Conservation (phyloP, 2,797 vertebrate species). For the Antennarius maculatus region DNA sequence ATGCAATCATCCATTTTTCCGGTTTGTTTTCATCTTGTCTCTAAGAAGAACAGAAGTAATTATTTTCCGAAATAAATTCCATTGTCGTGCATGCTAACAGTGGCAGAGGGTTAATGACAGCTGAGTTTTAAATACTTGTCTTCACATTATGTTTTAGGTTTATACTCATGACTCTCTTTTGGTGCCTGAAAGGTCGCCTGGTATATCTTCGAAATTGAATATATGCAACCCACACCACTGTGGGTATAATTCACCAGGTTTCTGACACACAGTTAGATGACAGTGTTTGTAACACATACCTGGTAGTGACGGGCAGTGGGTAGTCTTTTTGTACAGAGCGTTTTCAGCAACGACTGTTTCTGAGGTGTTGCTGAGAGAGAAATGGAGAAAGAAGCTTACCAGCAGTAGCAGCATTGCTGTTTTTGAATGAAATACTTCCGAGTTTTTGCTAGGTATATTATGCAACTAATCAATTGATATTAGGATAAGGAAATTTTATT, state of each 20-base stretch:
- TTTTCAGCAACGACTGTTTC: constrained; percentile 34
- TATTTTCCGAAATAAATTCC: constrained; percentile 64
- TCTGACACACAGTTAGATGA: constrained; percentile 64
- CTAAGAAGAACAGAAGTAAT: constrained; percentile 1
- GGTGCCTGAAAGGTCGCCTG: constrained; percentile 12
- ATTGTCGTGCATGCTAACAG: constrained; percentile 41
- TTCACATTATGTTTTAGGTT: constrained; percentile 4
- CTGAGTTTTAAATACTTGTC: constrained; percentile 9
- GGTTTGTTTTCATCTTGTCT: not conserved
- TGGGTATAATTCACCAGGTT: constrained; percentile 23
- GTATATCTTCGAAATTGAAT: constrained; percentile 20
- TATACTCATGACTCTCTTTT: constrained; percentile 12
- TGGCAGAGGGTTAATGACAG: constrained; percentile 36
- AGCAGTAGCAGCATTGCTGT: constrained; percentile 24
- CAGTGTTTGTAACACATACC: constrained; percentile 39
- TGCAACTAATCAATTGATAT: constrained; percentile 26
- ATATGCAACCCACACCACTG: constrained; percentile 20
- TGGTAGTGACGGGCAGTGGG: constrained; percentile 44
- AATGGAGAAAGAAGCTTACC: constrained; percentile 38
- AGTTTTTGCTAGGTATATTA: constrained; percentile 12
- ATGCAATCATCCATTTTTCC: constrained; percentile 8
- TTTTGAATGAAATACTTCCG: constrained; percentile 11
- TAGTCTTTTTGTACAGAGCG: constrained; percentile 31
- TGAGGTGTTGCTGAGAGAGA: constrained; percentile 47
- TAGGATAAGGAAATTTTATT: not conserved